These are phyloP conservation scores for Cossypha dichroa DNA, from an alignment of 2,797 vertebrate species.

Conservation along the genomic window DNA sequence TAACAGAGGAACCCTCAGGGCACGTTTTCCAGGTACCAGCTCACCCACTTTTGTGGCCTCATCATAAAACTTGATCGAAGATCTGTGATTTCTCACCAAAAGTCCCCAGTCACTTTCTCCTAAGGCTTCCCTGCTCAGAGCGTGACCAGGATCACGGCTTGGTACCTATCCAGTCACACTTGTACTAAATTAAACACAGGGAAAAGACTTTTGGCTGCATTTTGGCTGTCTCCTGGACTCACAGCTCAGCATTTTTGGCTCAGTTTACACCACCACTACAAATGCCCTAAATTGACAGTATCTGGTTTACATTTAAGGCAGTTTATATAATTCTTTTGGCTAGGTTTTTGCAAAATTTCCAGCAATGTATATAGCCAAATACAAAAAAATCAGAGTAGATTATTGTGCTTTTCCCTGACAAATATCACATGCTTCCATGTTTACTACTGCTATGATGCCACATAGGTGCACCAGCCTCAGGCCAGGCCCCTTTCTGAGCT, in stretches of 20 bases:
- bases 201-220: constrained; percentile 32
- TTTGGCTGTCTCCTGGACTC: not conserved
- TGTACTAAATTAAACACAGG: constrained; percentile 31
- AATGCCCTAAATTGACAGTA: constrained; percentile 49
- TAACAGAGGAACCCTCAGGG: not conserved
- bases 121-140: not conserved
- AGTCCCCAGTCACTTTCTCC: constrained; percentile 1
- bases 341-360: constrained; percentile 10
- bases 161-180: constrained; percentile 31
- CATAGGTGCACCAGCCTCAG: not conserved
- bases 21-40: not conserved
- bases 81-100: not conserved
- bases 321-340: constrained; percentile 37
- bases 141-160: not conserved
- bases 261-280: constrained; percentile 32
- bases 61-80: not conserved
- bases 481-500: not conserved
- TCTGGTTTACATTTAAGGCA: constrained; percentile 65
- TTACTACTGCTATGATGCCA: not conserved
- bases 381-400: constrained; percentile 20
- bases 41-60: not conserved
- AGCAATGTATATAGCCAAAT: not conserved
- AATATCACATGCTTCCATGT: constrained; percentile 1
- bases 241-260: constrained; percentile 13
- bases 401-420: constrained; percentile 34